Base-by-base conservation (phyloP, 2,113 vertebrate species). In the Pampusana beccarii region DNA sequence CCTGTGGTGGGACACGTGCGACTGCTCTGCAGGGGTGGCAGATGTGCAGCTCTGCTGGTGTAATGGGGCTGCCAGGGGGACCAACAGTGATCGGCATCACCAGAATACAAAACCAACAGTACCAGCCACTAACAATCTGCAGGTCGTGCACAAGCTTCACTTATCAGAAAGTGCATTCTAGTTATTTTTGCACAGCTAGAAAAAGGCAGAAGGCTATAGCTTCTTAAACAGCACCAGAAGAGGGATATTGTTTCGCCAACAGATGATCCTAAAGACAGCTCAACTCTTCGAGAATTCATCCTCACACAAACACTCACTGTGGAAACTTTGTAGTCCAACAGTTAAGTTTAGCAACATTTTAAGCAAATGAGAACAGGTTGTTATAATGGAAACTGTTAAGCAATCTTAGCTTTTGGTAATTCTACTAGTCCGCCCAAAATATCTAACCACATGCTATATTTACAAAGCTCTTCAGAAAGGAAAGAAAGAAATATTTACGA, bases 1-100 rank as follows among this genome's bases (percentile, higher is more conserved):
- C 25, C 57, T 42, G 16, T 1, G 0, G 10, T 3, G 16, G 75
- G 74, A 58, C 0, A 1, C 0, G 0, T 5, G 6, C 28, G 36
- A 34, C n/a, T 10, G 28, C 23, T 42, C 78, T 53, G 33, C 4
- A 0, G 20, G 33, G 20, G 56, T 2, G 4, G 69, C 73, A 81
- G 46, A 44, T 42, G 17, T 14, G 23, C 44, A 80, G 19, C 75
- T 86, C 62, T 36, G 44, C 29, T n/a, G 60, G 28, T 3, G 0
- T 16, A 65, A 77, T 3, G 1, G 31, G 54, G 46, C n/a, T 56
- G 36, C 33, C 16, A 14, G 15, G 19, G 53, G 11, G 7, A 69
- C 26, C 18, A 16, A 72, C 24, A 25, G 21, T 54, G 29, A 31
- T 5, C 14, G n/a, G 29, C 54, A 33, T 25, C 29, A 40, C 21